A percentile compares a stretch with the other conserved stretches of the same genome.
These are phyloP conservation scores for Sitodiplosis mosellana DNA, from an alignment of 1,140 invertebrate genomes.

Conservation along the genomic window DNA sequence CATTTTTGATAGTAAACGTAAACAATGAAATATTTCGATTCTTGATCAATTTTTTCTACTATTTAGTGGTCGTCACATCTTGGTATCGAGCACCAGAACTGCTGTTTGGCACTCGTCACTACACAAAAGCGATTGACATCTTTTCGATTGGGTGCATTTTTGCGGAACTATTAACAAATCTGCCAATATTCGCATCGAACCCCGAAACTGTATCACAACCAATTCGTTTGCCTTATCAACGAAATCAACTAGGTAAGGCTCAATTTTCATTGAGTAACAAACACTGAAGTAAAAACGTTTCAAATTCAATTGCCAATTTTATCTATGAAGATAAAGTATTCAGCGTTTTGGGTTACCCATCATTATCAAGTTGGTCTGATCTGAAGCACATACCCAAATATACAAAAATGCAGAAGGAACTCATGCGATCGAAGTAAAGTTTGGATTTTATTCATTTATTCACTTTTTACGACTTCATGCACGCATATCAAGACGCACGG, in stretches of 20 bases:
- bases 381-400: conserved; percentile 70
- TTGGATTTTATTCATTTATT: no score
- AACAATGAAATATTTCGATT: no score
- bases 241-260: conserved; percentile 89
- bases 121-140: conserved; percentile 76
- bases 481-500: no score
- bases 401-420: conserved; percentile 44
- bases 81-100: conserved; percentile 85
- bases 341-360: conserved; percentile 72
- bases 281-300: no score
- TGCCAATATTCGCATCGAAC: conserved; percentile 84
- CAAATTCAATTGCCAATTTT: no score
- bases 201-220: conserved; percentile 36
- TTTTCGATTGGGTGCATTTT: conserved; percentile 96
- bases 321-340: conserved; percentile 89
- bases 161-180: conserved; percentile 73
- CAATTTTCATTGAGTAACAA: no score
- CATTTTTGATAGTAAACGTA: no score
- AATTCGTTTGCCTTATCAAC: conserved; percentile 3
- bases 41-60: no score
- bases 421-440: conserved; percentile 41
- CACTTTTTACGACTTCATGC: no score
- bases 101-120: conserved; percentile 82
- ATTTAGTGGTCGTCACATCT: conserved; percentile 76
- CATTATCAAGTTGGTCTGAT: conserved; percentile 76